Conservation (phyloP, 2,888 invertebrate genomes). For the Saturnia japonica region DNA sequence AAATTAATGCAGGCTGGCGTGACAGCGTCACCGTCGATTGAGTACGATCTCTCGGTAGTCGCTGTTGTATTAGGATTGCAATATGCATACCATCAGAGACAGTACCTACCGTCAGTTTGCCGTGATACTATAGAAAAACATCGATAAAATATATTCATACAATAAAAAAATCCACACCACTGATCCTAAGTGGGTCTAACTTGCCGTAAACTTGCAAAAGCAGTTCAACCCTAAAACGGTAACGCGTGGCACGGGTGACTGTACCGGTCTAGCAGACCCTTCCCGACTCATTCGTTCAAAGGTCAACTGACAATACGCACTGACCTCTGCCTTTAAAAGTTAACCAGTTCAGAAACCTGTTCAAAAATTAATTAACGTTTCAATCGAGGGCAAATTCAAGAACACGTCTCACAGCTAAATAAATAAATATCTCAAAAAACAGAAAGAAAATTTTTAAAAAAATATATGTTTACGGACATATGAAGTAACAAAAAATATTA, state of each 20-base stretch:
- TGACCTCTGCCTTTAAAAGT: constrained; percentile 15
- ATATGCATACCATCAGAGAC: too few relatives aligned
- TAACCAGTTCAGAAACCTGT: neutral
- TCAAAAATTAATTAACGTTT: neutral
- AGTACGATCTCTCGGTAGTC: too few relatives aligned
- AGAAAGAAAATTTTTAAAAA: neutral
- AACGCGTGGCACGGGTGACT: constrained; percentile 14
- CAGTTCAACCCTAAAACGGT: constrained; percentile 13
- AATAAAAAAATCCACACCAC: neutral
- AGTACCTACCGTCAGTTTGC: too few relatives aligned
- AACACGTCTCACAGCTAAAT: neutral
- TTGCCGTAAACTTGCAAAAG: neutral
- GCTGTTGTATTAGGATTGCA: too few relatives aligned
- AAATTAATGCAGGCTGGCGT: too few relatives aligned
- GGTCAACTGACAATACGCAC: constrained; percentile 13
- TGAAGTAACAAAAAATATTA: too few relatives aligned
- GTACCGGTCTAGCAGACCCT: constrained; percentile 21
- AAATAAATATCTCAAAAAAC: too few relatives aligned
- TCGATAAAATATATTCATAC: neutral
- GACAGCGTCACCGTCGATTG: too few relatives aligned
- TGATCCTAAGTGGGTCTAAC: neutral
- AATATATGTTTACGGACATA: too few relatives aligned
- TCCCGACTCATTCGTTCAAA: constrained; percentile 6
- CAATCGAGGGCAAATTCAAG: neutral
- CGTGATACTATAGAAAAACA: too few relatives aligned